A percentile compares a stretch with the other conserved stretches of the same genome.
These are phyloP conservation scores for Acanthosepion esculentum DNA, from an alignment of 2,888 invertebrate species.

Conservation along the genomic window DNA sequence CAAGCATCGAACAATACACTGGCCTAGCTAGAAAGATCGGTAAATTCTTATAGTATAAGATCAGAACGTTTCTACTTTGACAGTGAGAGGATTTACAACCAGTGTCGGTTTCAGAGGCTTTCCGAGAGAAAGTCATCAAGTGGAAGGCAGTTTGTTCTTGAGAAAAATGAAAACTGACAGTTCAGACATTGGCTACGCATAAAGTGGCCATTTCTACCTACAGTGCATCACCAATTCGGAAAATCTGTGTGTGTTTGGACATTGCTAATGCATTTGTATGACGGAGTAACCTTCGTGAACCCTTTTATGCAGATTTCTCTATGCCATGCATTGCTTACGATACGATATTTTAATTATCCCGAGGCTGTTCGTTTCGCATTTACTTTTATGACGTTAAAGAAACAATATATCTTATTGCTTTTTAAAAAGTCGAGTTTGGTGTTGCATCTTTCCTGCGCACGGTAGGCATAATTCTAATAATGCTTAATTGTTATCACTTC, in stretches of 20 bases:
- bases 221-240: neutral
- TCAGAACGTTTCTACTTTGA: neutral
- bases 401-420: too few relatives aligned
- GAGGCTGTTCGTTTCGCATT: too few relatives aligned
- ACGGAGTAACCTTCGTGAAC: neutral
- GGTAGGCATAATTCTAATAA: too few relatives aligned
- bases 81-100: neutral
- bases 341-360: neutral
- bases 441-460: too few relatives aligned
- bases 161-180: neutral
- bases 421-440: too few relatives aligned
- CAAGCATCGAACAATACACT: neutral
- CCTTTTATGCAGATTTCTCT: neutral
- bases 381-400: too few relatives aligned
- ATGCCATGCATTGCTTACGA: neutral
- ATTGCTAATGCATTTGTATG: neutral
- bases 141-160: neutral
- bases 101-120: neutral
- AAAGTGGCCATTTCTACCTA: neutral
- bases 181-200: neutral
- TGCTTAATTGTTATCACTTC: too few relatives aligned
- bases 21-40: neutral
- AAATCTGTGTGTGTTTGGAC: neutral
- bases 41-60: neutral
- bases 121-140: neutral